Evolutionary conservation across 2,888 invertebrate genomes (phyloP).

Genomic region (Nipponacmea schrenckii): DNA sequence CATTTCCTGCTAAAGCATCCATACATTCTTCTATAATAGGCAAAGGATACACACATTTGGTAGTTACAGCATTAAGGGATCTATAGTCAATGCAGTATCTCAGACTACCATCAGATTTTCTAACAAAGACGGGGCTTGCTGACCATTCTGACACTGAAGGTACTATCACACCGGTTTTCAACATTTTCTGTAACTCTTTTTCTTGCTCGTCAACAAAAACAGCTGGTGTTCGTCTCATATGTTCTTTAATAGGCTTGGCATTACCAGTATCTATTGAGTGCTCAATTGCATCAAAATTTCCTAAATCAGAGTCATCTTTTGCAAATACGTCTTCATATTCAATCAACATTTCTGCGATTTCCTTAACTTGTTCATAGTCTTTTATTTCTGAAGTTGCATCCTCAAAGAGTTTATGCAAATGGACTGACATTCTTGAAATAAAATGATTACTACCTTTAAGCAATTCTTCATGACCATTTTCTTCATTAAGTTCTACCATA

Average conservation of each 20-base stretch:
- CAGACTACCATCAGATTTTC: slow-evolving; percentile 21
- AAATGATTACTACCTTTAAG: no score
- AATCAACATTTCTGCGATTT: no score
- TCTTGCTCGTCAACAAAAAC: no score
- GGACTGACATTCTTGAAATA: no score
- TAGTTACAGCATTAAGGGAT: slow-evolving; percentile 21
- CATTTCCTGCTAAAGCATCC: slow-evolving; percentile 7
- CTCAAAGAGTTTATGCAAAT: no score
- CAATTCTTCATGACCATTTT: no score
- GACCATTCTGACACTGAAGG: slow-evolving; percentile 25
- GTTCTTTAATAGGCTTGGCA: slow-evolving; percentile 21
- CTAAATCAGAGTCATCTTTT: slow-evolving; percentile 1
- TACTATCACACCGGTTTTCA: slow-evolving; percentile 19
- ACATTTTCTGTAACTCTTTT: slow-evolving; percentile 23
- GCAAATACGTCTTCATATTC: not conserved
- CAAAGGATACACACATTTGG: slow-evolving; percentile 21
- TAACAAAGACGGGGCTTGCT: slow-evolving; percentile 19
- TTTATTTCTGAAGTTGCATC: no score
- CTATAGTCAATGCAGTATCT: slow-evolving; percentile 25
- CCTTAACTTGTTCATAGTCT: no score
- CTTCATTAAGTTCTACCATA: no score
- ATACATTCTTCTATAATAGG: slow-evolving; percentile 12
- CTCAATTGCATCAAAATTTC: slow-evolving; percentile 5
- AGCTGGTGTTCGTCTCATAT: slow-evolving; percentile 24
- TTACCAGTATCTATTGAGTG: slow-evolving; percentile 19